A percentile compares a stretch with the other conserved stretches of the same genome.
Evolutionary conservation across 2,888 invertebrate species (phyloP).

Genomic region (Cerastis rubricosa): DNA sequence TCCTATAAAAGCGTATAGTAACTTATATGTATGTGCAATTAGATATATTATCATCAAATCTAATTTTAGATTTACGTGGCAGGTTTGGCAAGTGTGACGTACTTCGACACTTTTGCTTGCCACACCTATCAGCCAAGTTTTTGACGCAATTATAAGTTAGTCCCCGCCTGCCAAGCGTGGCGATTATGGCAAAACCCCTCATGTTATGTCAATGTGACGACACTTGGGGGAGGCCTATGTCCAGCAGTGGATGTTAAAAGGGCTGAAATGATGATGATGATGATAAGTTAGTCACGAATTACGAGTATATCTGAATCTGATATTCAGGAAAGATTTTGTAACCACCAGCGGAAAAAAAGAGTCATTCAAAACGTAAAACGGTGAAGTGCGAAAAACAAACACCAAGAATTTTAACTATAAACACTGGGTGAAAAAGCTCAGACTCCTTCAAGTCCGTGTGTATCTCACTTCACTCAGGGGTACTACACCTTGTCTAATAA

Average conservation of each 20-base stretch:
- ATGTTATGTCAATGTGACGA: too few species aligned
- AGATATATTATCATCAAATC: background rate
- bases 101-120: background rate
- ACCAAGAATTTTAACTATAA: background rate
- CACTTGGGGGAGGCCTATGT: too few species aligned
- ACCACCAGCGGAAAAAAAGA: background rate
- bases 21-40: background rate
- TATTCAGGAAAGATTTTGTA: background rate
- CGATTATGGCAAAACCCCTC: too few species aligned
- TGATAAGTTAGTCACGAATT: background rate
- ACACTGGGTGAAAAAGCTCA: conserved; percentile 9
- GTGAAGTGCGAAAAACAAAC: background rate
- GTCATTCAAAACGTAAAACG: background rate
- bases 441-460: conserved; percentile 42
- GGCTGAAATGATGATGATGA: too few species aligned
- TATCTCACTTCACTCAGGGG: conserved; percentile 64
- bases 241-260: too few species aligned
- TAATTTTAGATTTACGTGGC: background rate
- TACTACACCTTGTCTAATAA: conserved; percentile 82
- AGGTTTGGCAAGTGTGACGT: background rate
- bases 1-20: background rate
- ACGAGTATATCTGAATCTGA: background rate
- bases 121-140: background rate
- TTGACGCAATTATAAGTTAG: background rate
- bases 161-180: too few species aligned